phyloP scores from a whole-genome alignment of 2,113 vertebrate genomes.

The Nematolebias whitei region DNA sequence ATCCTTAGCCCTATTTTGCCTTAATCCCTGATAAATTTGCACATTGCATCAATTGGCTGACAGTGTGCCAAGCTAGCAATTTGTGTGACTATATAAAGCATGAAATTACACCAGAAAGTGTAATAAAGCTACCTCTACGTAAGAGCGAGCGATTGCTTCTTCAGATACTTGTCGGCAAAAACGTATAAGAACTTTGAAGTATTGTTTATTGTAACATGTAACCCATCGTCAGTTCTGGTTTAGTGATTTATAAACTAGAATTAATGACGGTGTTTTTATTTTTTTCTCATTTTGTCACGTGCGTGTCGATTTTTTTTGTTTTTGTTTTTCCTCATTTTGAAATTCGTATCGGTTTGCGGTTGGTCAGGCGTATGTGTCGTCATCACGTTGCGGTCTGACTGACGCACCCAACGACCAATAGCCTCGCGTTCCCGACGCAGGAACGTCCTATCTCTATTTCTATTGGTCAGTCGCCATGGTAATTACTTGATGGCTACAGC shows the following conservation, averaged over 20 bases:
- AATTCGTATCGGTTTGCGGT: neutral
- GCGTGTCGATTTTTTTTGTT: neutral
- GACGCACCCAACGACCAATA: neutral
- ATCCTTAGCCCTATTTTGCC: conserved; percentile 52
- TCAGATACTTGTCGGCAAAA: conserved; percentile 45
- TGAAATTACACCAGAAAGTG: conserved; percentile 49
- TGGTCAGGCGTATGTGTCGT: neutral
- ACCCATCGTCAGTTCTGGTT: conserved; percentile 40
- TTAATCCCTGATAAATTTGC: conserved; percentile 57
- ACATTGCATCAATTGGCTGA: conserved; percentile 30
- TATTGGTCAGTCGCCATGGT: conserved; percentile 46
- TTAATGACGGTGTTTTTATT: too few species aligned
- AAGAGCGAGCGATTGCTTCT: conserved; percentile 52
- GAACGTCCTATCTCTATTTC: conserved; percentile 19
- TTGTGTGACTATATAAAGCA: conserved; percentile 38
- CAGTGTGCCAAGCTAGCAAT: conserved; percentile 40
- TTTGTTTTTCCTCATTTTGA: conserved; percentile 27
- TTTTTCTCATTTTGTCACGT: too few species aligned
- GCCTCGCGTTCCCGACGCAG: neutral
- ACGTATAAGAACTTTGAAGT: conserved; percentile 50
- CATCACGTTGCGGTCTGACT: neutral
- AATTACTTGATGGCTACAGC: conserved; percentile 50
- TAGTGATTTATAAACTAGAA: conserved; percentile 52
- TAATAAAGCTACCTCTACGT: conserved; percentile 65
- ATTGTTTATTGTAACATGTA: conserved; percentile 43